Evolutionary conservation across 2,888 invertebrate genomes (phyloP), one percentile per base, ranked within the genome.

Genomic region (Troides aeacus): DNA sequence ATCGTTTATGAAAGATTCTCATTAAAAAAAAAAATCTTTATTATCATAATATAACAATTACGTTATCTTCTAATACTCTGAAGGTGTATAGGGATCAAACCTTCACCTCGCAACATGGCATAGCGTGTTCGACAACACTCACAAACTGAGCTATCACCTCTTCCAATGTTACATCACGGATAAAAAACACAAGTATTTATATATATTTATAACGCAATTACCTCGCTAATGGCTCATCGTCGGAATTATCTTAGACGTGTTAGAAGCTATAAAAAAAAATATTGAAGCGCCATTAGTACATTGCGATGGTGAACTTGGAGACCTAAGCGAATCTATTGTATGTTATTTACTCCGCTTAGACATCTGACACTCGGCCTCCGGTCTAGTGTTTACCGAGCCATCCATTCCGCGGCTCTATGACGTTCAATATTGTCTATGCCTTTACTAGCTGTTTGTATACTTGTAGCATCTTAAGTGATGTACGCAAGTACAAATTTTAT

Each of bases 361-460:
- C 58, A 69, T 57, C 62, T 66, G 68, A 69, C 68, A 69, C 68
- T 68, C 64, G 69, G 62, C 69, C 69, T 69, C 57, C 18, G n/a
- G 12, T 62, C 36, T 7, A 69, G 69, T 69, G 21, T 69, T 69
- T 69, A 57, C 53, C 17, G 17, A 62, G 24, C 62, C 56, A 62
- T 69, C 62, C 58, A 50, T 59, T 59, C 65, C 39, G n/a, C 18
- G n/a, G 57, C 15, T 62, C 58, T 69, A 65, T 58, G 62, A 39
- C 50, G 62, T 58, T 56, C 56, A 69, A 66, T 23, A 65, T 69
- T 69, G 62, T 62, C 24, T 58, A 58, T 66, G 39, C 53, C 58
- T 60, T 58, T 59, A 61, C 50, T 59, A 59, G 23, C 10, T 68
- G 59, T 60, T 64, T 68, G 56, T 64, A 57, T 10, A 30, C 64